Evolutionary conservation across 2,113 vertebrate genomes (phyloP), one percentile per base, ranked within the genome.

Genomic region (Eulemur macaco): DNA sequence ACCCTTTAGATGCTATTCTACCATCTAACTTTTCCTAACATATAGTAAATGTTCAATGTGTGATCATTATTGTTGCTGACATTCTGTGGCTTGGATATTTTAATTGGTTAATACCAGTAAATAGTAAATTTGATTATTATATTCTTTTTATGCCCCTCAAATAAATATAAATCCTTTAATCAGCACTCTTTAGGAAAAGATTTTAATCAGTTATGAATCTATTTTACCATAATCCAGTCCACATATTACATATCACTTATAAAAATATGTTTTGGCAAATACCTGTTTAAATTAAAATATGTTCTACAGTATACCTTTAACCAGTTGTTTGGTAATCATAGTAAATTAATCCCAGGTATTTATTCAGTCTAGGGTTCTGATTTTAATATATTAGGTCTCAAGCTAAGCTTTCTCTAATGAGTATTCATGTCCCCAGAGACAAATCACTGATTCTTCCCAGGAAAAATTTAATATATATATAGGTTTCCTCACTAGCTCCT

Each of bases 341-440:
- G 69, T 83, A 63, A 95, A 60, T 87, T 52, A 21, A 94, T 87
- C 42, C 7, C 42, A 66, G n/a, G 42, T 82, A 94, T 95, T 93
- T 94, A 45, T 71, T 94, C 56, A 85, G 15, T 69, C 85, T 73
- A 37, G 27, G 29, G 37, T 86, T 92, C 45, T 84, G 80, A 54
- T 89, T 60, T 91, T 93, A 86, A 23, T 82, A 31, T 71, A 71
- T 60, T 92, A 5, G 80, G 3, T 64, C 80, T 91, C 52, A 58
- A 77, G 58, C 34, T 68, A 76, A 77, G 23, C 45, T 85, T 96
- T 96, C 37, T 89, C 74, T 95, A 18, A 58, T 68, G 37, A 80
- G 86, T 66, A 56, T 68, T 83, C 12, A 25, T 92, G 7, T 81
- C 20, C 8, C 58, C 39, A 81, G 42, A 95, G 34, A 87, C 13